phyloP scores from a whole-genome alignment of 2,113 vertebrate genomes.

The Progne subis region DNA sequence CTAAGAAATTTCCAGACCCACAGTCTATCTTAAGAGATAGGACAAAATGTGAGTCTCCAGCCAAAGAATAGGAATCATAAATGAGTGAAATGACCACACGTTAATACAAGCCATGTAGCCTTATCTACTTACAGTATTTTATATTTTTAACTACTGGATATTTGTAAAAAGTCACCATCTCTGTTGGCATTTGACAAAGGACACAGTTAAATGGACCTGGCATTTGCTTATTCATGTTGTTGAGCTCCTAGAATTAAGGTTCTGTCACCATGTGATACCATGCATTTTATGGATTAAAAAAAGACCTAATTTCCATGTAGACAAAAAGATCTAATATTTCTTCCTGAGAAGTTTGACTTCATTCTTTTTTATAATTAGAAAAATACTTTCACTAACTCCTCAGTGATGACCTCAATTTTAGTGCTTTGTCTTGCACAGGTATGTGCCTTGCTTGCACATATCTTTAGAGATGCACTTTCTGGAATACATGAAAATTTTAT shows the following conservation, averaged over 20 bases:
- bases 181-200: constrained; percentile 66
- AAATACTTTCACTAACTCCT: not conserved
- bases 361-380: not conserved
- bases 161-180: constrained; percentile 64
- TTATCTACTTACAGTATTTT: constrained; percentile 21
- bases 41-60: not conserved
- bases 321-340: not conserved
- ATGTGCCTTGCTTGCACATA: not conserved
- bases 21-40: not conserved
- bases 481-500: constrained; percentile 65
- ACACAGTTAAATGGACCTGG: constrained; percentile 63
- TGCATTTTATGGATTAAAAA: constrained; percentile 8
- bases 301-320: not conserved
- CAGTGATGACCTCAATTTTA: not conserved
- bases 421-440: not conserved
- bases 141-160: constrained; percentile 52
- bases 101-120: constrained; percentile 9
- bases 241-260: constrained; percentile 53
- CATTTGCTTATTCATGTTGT: constrained; percentile 65
- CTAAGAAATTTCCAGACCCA: not conserved
- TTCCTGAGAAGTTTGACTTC: not conserved
- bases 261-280: not conserved
- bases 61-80: constrained; percentile 20
- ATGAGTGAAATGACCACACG: not conserved
- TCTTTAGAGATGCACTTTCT: constrained; percentile 23